These are phyloP conservation scores for Xyliphius kryptos DNA, from an alignment of 2,113 vertebrate species.

Conservation along the genomic window DNA sequence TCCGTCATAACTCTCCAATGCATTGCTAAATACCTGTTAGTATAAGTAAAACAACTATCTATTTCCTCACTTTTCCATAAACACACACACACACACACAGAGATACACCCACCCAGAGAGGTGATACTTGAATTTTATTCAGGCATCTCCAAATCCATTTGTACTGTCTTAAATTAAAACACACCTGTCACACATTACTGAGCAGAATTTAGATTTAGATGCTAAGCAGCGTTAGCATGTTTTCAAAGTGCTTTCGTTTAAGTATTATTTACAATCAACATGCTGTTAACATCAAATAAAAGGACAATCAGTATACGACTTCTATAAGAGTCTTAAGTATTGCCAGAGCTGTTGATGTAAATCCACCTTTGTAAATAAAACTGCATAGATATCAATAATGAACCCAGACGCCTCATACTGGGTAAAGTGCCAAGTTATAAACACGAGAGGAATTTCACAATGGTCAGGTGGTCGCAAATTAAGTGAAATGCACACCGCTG, in stretches of 20 bases:
- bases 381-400: conserved; percentile 40
- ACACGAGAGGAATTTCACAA: conserved; percentile 6
- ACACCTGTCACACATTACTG: conserved; percentile 36
- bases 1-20: too few species aligned
- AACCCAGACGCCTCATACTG: not conserved
- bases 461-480: not conserved
- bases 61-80: too few species aligned
- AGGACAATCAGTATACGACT: conserved; percentile 35
- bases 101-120: too few species aligned
- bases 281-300: too few species aligned
- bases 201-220: conserved; percentile 42
- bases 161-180: conserved; percentile 52
- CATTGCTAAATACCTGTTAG: too few species aligned
- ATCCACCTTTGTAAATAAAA: conserved; percentile 16
- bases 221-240: conserved; percentile 43
- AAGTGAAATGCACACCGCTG: conserved; percentile 1
- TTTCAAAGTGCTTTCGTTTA: conserved; percentile 50
- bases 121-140: conserved; percentile 70
- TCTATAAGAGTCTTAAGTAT: conserved; percentile 27
- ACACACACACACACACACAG: conserved; percentile 15
- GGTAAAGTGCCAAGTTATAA: conserved; percentile 36
- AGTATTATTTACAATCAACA: conserved; percentile 38
- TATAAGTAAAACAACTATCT: too few species aligned
- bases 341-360: conserved; percentile 22
- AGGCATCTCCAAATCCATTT: conserved; percentile 57